phyloP scores from a whole-genome alignment of 2,113 vertebrate species.

The Halcyon malimbica region DNA sequence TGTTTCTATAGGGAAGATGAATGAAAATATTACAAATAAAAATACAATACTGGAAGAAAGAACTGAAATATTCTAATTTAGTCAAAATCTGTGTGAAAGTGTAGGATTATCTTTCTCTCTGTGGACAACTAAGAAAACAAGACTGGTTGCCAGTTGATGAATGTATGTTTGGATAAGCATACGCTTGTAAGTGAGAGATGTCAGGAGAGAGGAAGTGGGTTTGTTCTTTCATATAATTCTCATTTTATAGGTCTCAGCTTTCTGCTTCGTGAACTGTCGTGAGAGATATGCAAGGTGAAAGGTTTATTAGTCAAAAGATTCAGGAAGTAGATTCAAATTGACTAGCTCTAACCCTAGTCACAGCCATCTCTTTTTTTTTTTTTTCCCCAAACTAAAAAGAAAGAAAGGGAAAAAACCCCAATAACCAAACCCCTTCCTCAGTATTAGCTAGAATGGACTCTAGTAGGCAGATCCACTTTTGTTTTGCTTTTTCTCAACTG shows the following conservation, averaged over 20 bases:
- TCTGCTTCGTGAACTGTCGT: not conserved
- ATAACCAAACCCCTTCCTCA: not conserved
- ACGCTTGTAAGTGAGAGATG: not conserved
- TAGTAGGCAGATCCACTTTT: not conserved
- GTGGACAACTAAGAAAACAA: not conserved
- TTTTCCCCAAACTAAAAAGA: not conserved
- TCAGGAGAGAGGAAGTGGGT: not conserved
- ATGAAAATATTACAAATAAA: not conserved
- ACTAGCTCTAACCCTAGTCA: not conserved
- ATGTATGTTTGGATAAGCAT: not conserved
- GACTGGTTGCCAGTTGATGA: not conserved
- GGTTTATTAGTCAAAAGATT: not conserved
- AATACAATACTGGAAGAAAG: not conserved
- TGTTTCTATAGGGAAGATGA: not conserved
- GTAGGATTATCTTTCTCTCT: not conserved
- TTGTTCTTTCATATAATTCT: not conserved
- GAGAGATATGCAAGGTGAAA: not conserved
- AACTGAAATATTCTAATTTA: not conserved
- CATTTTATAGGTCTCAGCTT: not conserved
- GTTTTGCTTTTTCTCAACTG: not conserved
- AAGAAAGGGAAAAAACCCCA: accelerated
- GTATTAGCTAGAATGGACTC: not conserved
- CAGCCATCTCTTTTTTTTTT: not conserved
- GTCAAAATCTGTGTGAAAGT: not conserved
- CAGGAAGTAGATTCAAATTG: not conserved